Evolutionary conservation across 2,113 vertebrate genomes (phyloP), one percentile per base, ranked within the genome.

Genomic region (Leiothrix lutea): DNA sequence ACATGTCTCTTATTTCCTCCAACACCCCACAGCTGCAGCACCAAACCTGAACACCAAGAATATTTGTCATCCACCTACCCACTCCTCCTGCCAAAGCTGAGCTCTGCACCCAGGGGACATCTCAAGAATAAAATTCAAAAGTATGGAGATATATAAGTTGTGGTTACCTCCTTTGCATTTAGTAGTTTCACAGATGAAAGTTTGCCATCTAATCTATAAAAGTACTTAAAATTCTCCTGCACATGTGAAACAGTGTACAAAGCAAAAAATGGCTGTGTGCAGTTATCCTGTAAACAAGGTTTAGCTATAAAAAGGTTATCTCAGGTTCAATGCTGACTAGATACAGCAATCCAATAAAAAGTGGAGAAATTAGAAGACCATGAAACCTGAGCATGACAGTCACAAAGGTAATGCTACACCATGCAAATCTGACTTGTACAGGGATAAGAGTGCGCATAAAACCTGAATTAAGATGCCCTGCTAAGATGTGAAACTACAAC

Each of bases 21-120:
- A 86, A 62, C 40, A 60, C 4, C 24, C 5, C 0, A 0, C 61
- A 85, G 50, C 47, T 69, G 72, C 2, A 2, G 38, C 38, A 69
- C 19, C 2, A 1, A 58, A 38, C 23, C 74, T 3, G 11, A 89
- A 47, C 60, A 66, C 9, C 0, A 1, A 57, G 45, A 50, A 24
- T 15, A 31, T 20, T 5, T 3, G 16, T 29, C 42, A 57, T 14
- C 14, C 44, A 48, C 14, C 14, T 29, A 35, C 4, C 31, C 25
- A n/a, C 12, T 65, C 24, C 33, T 51, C 5, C 24, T 69, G 44
- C 67, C 61, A 75, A 86, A 88, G 71, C 11, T 0, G 0, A 88
- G 50, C 33, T 70, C 61, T 36, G 26, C 86, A 54, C 12, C 21
- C 51, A 66, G 51, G 16, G 6, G 12, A 73, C 25, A 54, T 11